Base-by-base conservation (phyloP, 2,797 vertebrate genomes). In the Bradypodion pumilum region DNA sequence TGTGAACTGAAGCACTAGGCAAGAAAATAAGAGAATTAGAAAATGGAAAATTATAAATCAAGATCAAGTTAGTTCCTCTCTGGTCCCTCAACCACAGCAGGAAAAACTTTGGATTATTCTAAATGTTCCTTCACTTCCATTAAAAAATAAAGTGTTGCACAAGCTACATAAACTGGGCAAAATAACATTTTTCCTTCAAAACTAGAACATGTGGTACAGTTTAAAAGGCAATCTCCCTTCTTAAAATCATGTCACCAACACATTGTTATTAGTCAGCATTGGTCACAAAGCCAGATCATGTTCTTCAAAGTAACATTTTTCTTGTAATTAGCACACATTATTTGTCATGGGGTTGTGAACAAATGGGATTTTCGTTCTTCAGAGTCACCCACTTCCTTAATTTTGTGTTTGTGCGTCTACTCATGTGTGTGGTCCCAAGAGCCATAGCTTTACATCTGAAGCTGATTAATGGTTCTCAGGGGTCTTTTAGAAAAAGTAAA, bases 101-200 rank as follows among this genome's bases (percentile, higher is more conserved):
- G 77, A 86, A 88, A 73, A 56, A 40, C 82, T 70, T 85, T 84
- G 84, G 79, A 65, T 29, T 74, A 32, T 86, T 73, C 49, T 81
- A 74, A 92, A 78, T 89, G 87, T 86, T 91, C 88, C 27, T 3
- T 52, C 60, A 3, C 15, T 82, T 80, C 89, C 92, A 86, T 70
- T 9, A 89, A 89, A 68, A 63, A 49, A 87, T 87, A n/a, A 59
- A 35, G 40, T 46, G 68, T 76, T 70, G 89, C 83, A 27, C 60
- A 56, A 81, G 40, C 16, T 29, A 15, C 16, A 59, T n/a, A 60
- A 60, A 10, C 37, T 42, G 27, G 12, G 16, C 79, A 72, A 70
- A 59, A 70, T 69, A 56, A 29, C 16, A 27, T 8, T 37, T 59
- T 56, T 40, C 68, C 56, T 40, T 59, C 78, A 29, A 65, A 16